Evolutionary conservation across 2,888 invertebrate species (phyloP).

Genomic region (Drosophila tanythrix): DNA sequence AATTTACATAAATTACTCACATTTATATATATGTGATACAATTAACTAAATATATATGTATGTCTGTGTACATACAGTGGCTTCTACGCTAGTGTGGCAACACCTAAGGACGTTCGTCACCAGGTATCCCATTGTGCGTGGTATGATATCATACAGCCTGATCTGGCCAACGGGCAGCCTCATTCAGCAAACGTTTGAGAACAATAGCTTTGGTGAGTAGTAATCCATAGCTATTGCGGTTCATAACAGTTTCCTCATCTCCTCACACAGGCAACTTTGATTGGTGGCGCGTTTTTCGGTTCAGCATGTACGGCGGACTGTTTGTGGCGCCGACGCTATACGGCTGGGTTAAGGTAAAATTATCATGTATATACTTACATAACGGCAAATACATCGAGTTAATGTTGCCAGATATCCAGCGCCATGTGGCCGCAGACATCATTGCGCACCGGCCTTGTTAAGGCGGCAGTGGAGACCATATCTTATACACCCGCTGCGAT

Average conservation of each 20-base stretch:
- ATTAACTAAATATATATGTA: conserved; percentile 1
- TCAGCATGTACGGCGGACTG: conserved; percentile 91
- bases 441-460: conserved; percentile 89
- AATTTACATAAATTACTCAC: conserved; percentile 31
- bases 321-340: conserved; percentile 93
- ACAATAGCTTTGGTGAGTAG: conserved; percentile 87
- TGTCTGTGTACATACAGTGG: conserved; percentile 30
- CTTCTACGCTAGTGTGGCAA: conserved; percentile 59
- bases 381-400: neutral
- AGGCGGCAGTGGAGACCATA: conserved; percentile 91
- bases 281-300: conserved; percentile 89
- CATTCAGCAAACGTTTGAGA: conserved; percentile 90
- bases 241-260: neutral
- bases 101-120: conserved; percentile 76
- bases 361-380: neutral
- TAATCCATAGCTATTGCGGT: neutral
- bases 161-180: conserved; percentile 91
- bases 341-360: conserved; percentile 89
- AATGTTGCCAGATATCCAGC: conserved; percentile 85
- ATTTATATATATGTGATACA: neutral
- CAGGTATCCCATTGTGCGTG: conserved; percentile 85
- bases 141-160: conserved; percentile 89
- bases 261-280: conserved; percentile 86
- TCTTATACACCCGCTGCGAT: conserved; percentile 91
- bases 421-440: conserved; percentile 91